phyloP scores from a whole-genome alignment of 2,113 vertebrate species.

The Tyto alba region DNA sequence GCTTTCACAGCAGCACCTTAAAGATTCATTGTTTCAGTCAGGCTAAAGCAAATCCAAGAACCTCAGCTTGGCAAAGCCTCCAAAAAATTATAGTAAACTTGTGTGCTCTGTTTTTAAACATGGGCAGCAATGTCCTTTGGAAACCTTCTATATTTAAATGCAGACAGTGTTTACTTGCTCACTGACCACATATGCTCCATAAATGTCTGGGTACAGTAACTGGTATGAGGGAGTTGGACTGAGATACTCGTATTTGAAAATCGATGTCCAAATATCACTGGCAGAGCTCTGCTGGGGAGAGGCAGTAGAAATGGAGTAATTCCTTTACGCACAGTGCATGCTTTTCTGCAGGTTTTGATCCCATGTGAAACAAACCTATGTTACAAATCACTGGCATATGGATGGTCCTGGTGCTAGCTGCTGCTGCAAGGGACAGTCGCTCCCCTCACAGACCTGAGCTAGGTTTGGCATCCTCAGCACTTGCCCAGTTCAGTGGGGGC shows the following conservation, averaged over 20 bases:
- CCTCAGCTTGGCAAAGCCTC: neutral
- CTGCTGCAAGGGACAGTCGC: neutral
- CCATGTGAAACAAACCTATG: neutral
- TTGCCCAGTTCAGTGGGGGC: neutral
- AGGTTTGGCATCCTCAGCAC: neutral
- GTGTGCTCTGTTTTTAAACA: neutral
- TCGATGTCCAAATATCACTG: neutral
- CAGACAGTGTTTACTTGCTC: constrained; percentile 1
- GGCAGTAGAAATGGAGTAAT: neutral
- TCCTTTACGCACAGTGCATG: neutral
- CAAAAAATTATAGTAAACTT: neutral
- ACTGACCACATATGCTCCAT: neutral
- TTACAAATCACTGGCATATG: neutral
- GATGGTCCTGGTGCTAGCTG: neutral
- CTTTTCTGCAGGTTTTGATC: neutral
- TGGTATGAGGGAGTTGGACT: neutral
- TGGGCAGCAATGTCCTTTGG: neutral
- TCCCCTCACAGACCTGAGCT: rapidly evolving
- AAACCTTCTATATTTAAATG: neutral
- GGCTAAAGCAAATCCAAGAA: neutral
- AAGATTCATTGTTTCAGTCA: neutral
- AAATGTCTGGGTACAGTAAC: neutral
- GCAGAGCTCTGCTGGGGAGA: neutral
- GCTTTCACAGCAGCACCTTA: neutral
- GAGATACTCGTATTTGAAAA: neutral